phyloP scores from a whole-genome alignment of 2,797 vertebrate genomes.

The Xerus rutilus region DNA sequence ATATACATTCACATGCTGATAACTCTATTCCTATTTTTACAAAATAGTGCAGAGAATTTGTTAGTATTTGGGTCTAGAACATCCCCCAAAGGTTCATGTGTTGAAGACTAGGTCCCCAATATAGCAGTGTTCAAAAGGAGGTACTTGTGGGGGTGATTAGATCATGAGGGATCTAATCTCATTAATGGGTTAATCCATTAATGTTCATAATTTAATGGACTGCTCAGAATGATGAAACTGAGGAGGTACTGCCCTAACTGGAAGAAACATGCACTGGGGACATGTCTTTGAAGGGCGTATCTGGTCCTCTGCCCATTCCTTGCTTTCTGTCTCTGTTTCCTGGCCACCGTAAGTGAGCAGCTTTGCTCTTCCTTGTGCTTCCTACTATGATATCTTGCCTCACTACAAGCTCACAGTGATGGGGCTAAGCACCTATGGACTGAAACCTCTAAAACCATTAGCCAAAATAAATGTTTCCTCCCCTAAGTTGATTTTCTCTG shows the following conservation, averaged over 20 bases:
- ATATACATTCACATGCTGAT: not conserved
- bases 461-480: too few species aligned
- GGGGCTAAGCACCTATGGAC: not conserved
- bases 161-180: not conserved
- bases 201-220: not conserved
- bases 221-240: not conserved
- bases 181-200: not conserved
- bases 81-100: not conserved
- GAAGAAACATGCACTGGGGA: not conserved
- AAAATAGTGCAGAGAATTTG: not conserved
- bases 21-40: constrained; percentile 7
- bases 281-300: not conserved
- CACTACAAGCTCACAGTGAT: not conserved
- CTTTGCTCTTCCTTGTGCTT: not conserved
- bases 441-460: too few species aligned
- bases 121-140: not conserved
- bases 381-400: not conserved
- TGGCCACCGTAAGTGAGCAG: not conserved
- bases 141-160: not conserved
- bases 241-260: not conserved
- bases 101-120: not conserved
- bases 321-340: not conserved
- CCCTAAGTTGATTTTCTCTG: too few species aligned
- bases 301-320: not conserved
- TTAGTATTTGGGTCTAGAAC: not conserved